phyloP scores from a whole-genome alignment of 1,140 invertebrate genomes.

The Lepidotrigona ventralis region DNA sequence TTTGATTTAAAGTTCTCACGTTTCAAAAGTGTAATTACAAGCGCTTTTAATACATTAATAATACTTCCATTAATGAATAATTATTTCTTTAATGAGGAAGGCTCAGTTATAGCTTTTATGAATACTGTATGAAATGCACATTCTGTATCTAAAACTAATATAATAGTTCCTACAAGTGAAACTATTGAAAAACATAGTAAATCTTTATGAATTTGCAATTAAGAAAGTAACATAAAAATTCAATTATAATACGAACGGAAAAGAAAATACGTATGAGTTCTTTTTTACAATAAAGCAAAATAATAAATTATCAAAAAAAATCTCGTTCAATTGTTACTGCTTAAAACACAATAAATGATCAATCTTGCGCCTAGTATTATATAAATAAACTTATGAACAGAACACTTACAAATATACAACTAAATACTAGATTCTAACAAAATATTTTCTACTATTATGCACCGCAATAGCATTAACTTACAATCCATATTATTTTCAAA shows the following conservation, averaged over 20 bases:
- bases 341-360: background rate
- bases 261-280: background rate
- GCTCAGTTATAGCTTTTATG: slow-evolving; percentile 45
- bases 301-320: slow-evolving; percentile 16
- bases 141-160: slow-evolving; percentile 31
- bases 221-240: slow-evolving; percentile 19
- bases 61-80: slow-evolving; percentile 42
- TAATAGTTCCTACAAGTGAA: slow-evolving; percentile 31
- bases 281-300: background rate
- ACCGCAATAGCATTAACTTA: slow-evolving; percentile 32
- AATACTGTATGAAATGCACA: slow-evolving; percentile 49
- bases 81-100: slow-evolving; percentile 46
- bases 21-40: slow-evolving; percentile 37
- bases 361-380: slow-evolving; percentile 8
- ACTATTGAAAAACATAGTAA: background rate
- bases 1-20: slow-evolving; percentile 52
- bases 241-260: background rate
- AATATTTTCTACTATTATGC: slow-evolving; percentile 44
- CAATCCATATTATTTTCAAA: slow-evolving; percentile 50
- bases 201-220: slow-evolving; percentile 25
- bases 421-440: slow-evolving; percentile 3
- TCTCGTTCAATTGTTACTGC: slow-evolving; percentile 12
- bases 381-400: slow-evolving; percentile 11
- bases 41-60: slow-evolving; percentile 40
- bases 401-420: slow-evolving; percentile 21